Base-by-base conservation (phyloP, 2,888 invertebrate species). In the Leucophenga montana region DNA sequence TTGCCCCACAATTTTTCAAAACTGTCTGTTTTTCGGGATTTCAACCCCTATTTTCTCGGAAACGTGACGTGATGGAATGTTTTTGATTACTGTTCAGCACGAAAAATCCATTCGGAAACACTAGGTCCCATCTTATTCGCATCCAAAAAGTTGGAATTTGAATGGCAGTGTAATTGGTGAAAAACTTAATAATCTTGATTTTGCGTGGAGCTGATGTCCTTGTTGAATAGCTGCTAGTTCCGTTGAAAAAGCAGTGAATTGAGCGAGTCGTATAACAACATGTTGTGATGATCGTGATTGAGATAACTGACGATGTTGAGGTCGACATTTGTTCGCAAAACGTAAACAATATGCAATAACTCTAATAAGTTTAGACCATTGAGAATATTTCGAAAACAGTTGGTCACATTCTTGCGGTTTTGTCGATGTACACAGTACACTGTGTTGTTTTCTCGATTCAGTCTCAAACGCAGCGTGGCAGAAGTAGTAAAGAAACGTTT, bases 331-430 rank as follows among this genome's bases (percentile, higher is more conserved):
- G 13, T 64, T 64, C 14, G 22, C 31, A 66, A 69, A 69, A 33
- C 69, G 71, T 18, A 69, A 11, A 50, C 61, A 62, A 33, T 68
- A 69, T 9, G 67, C 67, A 44, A 46, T 18, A 13, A 50, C 56
- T 4, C 59, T 13, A 2, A 54, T 20, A 1, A 66, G 54, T 11
- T 33, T 31, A 56, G 67, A 48, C 67, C 61, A 70, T 11, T n/a
- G 70, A 72, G 0, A 70, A 70, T 13, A 62, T 18, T 16, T 62
- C 68, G 0, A n/a, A n/a, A n/a, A n/a, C n/a, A n/a, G n/a, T 66
- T 22, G 14, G 66, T 66, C 4, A 68, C 3, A 0, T 13, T 4
- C n/a, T 33, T 33, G 4, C n/a, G n/a, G n/a, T n/a, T n/a, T n/a
- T n/a, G n/a, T n/a, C n/a, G n/a, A n/a, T n/a, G n/a, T n/a, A n/a